Evolutionary conservation across 2,888 invertebrate species (phyloP), one percentile per base, ranked within the genome.

Genomic region (Oligia latruncula): DNA sequence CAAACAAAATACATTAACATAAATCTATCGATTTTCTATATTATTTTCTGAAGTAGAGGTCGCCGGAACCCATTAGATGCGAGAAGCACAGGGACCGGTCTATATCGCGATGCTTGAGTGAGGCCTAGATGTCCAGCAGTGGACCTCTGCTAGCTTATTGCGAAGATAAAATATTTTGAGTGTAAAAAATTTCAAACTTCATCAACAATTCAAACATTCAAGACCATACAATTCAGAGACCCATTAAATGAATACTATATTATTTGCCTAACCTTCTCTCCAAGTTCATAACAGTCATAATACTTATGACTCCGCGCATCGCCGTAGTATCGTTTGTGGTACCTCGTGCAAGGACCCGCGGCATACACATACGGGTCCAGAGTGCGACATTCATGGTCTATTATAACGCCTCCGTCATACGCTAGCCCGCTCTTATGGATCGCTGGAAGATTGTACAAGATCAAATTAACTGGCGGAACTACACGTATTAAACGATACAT

Each of bases 321-420:
- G 0, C 97, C 96, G 80, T 93, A 96, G 88, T 97, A 97, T 74
- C 95, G 95, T 40, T 97, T 94, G 20, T 97, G 96, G 91, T 98
- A 98, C 78, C 97, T 97, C 0, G 98, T 98, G 46, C 97, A 93
- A 0, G 98, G 96, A 0, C 98, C 98, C 0, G 98, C 98, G 0
- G 98, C 98, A 90, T 97, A 98, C 75, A 98, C 97, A 13, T 91
- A 93, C 0, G 97, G 97, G 90, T 98, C 98, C 86, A 97, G 97
- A 0, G 98, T 98, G 68, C 95, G 93, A 88, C 97, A 98, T 81
- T 97, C 93, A 20, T 97, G 95, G 90, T 98, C 97, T 80, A 98
- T 97, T 0, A 98, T 97, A 71, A 98, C 93, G 1, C 97, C 97
- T 1, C 97, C 97, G 85, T 98, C 97, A 89, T 97, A 97, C 0